Base-by-base conservation (phyloP, 2,797 vertebrate genomes). In the Dallia pectoralis region DNA sequence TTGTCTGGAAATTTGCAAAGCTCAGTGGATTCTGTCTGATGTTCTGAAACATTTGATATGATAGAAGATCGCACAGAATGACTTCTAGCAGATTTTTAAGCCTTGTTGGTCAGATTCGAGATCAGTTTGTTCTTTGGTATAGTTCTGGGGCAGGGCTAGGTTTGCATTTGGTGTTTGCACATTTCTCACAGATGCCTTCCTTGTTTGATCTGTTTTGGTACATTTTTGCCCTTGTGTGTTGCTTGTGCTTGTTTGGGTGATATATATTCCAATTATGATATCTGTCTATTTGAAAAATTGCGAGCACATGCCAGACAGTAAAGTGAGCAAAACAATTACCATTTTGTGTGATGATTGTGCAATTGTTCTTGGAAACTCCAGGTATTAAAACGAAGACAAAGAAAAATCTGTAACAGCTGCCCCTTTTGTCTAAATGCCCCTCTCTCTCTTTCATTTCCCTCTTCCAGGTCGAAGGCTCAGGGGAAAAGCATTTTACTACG, bases 401-500 rank as follows among this genome's bases (percentile, higher is more conserved):
- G 6, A 44, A 9, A 44, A 36, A 36, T 8, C 33, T n/a, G n/a
- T n/a, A n/a, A 36, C 2, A 8, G 7, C 33, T 3, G 33, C 33
- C 3, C 3, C 33, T 36, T 11, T 1, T 44, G 3, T 67, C 11
- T 15, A 48, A 9, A n/a, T 48, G 56, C 32, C 53, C 53, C 9
- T 56, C n/a, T 19, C n/a, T 82, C 6, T 68, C 32, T 70, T 30
- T 74, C 8, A 53, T 40, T 78, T 19, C 69, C 61, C 76, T 16
- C 70, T 63, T 81, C 76, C 86, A 99, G 97, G 97, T 92, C 93
- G 97, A 81, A 90, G 92, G 86, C 91, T 99, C 79, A 92, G 97
- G 87, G 97, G 97, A 74, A 99, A 99, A 86, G 97, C 97, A n/a
- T 99, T 99, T 89, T 99, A 99, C 89, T 98, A 95, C 72, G 97